Evolutionary conservation across 2,797 vertebrate genomes (phyloP), one percentile per base, ranked within the genome.

Genomic region (Echiichthys vipera): DNA sequence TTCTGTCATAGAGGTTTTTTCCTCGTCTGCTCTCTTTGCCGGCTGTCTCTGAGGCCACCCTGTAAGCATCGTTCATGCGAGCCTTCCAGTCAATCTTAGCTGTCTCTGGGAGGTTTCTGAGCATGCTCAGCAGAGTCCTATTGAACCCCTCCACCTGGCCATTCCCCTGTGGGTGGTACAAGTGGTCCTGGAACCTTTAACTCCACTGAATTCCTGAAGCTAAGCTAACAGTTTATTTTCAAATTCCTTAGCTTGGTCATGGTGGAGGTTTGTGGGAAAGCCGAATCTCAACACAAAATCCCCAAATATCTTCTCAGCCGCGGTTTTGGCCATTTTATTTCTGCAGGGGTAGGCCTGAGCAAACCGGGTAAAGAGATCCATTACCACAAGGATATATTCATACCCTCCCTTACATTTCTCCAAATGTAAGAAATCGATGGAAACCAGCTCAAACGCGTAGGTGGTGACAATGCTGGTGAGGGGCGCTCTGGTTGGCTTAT

Each of bases 321-420:
- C 78, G 4, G 74, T 74, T 17, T 57, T 71, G 12, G 68, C 56
- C 13, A 51, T 5, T 18, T 84, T 77, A 18, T 76, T 62, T 2
- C 12, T 57, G 4, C 63, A 65, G 1, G 75, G 43, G 40, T 81
- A 74, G 1, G 57, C 78, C 14, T 78, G 74, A 4, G 74, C 66
- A 15, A 81, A 81, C 1, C 10, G 17, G 0, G 54, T 81, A 12
- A 78, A 81, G n/a, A 71, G 66, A 50, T 78, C 56, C 75, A 81
- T 74, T 7, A 71, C 29, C 6, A 67, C 72, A 12, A 76, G 13
- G 18, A 71, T 71, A 30, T 80, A 71, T 7, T 71, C 43, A 27
- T 80, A 63, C 22, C 66, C 71, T 34, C 51, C 57, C 64, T 77
- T 73, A 24, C 54, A 78, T n/a, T 51, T 65, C 24, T 65, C 63